Evolutionary conservation across 2,888 invertebrate species (phyloP).

Genomic region (Erpobdella octoculata): DNA sequence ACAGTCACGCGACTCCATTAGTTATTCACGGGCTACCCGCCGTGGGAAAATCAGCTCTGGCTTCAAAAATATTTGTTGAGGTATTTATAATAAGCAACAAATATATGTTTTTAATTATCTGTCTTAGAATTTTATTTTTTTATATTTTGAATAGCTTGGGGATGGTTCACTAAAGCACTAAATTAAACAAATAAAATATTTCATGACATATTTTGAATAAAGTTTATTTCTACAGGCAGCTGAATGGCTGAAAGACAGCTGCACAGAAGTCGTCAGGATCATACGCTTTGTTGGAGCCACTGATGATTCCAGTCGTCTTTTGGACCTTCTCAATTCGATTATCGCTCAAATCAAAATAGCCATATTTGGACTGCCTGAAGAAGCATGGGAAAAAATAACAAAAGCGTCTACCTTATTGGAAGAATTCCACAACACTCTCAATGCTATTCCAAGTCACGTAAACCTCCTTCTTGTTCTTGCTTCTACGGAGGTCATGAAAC

Average conservation of each 20-base stretch:
- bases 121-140: too few species aligned
- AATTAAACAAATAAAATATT: too few species aligned
- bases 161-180: too few species aligned
- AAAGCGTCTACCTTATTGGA: slow-evolving; percentile 42
- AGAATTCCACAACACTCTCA: slow-evolving; percentile 41
- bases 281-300: slow-evolving; percentile 10
- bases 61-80: slow-evolving; percentile 8
- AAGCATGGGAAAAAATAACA: slow-evolving; percentile 37
- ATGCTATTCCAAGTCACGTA: slow-evolving; percentile 40
- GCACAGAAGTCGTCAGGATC: slow-evolving; percentile 13
- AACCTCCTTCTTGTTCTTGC: slow-evolving; percentile 42
- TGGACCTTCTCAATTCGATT: slow-evolving; percentile 6
- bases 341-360: slow-evolving; percentile 7
- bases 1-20: slow-evolving; percentile 40
- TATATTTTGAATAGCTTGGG: too few species aligned
- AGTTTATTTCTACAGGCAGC: neutral
- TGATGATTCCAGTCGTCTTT: neutral
- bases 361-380: neutral
- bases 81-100: too few species aligned
- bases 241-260: neutral
- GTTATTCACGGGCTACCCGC: slow-evolving; percentile 20
- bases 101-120: too few species aligned
- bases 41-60: slow-evolving; percentile 14
- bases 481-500: slow-evolving; percentile 35
- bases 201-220: too few species aligned